Conservation (phyloP, 1,140 invertebrate genomes). For the Bombus confusus region DNA sequence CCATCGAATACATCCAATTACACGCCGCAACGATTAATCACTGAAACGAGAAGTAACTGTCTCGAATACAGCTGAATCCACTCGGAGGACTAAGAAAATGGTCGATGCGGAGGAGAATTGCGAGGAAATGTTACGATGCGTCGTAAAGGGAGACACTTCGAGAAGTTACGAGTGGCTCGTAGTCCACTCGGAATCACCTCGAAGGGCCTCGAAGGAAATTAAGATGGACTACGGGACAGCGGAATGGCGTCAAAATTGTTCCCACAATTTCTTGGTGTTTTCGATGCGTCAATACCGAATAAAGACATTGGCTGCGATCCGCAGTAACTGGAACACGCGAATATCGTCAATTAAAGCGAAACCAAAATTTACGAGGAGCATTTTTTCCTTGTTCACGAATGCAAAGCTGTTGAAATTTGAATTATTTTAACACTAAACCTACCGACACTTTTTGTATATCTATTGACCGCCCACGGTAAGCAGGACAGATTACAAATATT, state of each 20-base stretch:
- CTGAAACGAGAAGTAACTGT: background rate
- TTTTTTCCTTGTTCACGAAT: no score
- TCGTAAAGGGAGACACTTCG: constrained; percentile 39
- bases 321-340: no score
- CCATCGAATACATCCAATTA: background rate
- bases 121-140: constrained; percentile 49
- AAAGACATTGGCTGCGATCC: background rate
- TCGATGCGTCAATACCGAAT: background rate
- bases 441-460: no score
- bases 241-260: constrained; percentile 57
- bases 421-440: no score
- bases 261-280: constrained; percentile 5
- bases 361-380: no score
- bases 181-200: background rate
- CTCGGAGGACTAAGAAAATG: background rate
- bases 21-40: background rate
- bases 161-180: constrained; percentile 47
- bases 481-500: no score
- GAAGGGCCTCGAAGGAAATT: constrained; percentile 51
- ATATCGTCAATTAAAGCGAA: no score
- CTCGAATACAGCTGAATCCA: background rate
- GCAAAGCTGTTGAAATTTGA: no score
- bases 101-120: background rate
- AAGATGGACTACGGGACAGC: constrained; percentile 29
- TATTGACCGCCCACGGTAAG: no score